These are phyloP conservation scores for Muricea muricata DNA, from an alignment of 92 coral and sea anemone genomes.

Conservation along the genomic window DNA sequence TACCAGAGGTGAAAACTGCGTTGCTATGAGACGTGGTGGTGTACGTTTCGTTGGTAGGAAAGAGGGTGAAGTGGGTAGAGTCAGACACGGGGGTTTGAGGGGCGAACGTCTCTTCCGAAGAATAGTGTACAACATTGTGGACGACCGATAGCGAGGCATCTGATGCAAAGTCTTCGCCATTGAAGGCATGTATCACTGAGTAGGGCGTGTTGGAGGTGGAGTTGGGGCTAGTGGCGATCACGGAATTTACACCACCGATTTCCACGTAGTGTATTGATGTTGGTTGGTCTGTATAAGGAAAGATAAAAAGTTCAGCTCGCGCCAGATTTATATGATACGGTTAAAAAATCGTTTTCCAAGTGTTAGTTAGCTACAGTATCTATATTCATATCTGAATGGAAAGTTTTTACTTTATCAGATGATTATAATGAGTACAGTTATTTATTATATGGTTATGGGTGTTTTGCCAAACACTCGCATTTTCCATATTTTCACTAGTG, in stretches of 20 bases:
- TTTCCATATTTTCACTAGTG: too few species aligned
- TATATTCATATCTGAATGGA: too few species aligned
- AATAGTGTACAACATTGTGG: constrained; percentile 65
- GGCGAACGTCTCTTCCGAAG: constrained; percentile 68
- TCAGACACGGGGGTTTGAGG: constrained; percentile 84
- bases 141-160: constrained; percentile 79
- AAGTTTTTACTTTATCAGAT: too few species aligned
- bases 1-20: constrained; percentile 31
- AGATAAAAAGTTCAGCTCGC: too few species aligned
- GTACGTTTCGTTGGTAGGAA: constrained; percentile 69
- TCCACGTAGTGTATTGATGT: constrained; percentile 41
- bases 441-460: too few species aligned
- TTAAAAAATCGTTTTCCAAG: too few species aligned
- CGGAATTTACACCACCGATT: constrained; percentile 66
- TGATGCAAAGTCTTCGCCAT: constrained; percentile 77
- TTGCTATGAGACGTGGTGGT: constrained; percentile 73
- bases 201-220: constrained; percentile 84
- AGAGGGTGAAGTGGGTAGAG: constrained; percentile 72
- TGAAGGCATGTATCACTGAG: constrained; percentile 81
- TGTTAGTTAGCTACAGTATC: too few species aligned
- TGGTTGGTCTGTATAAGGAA: not conserved
- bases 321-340: too few species aligned
- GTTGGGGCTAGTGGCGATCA: constrained; percentile 73
- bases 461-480: too few species aligned
- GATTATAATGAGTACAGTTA: too few species aligned